A percentile compares a stretch with the other conserved stretches of the same genome.
Conservation (phyloP, 2,888 invertebrate species). For the Marasmarcha lunaedactyla region DNA sequence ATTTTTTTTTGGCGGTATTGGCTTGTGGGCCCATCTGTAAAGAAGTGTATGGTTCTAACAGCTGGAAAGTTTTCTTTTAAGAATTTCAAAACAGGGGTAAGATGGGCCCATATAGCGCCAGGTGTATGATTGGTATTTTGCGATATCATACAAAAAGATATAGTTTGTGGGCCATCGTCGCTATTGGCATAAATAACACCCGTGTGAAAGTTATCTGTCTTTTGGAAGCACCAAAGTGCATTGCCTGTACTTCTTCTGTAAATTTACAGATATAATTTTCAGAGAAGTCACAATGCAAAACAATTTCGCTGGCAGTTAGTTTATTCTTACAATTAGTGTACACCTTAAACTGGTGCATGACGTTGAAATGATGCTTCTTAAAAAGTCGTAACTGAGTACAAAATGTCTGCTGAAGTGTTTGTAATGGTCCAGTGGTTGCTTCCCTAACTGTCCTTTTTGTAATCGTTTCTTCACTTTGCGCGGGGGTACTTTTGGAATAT, state of each 20-base stretch:
- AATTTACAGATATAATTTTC: background rate
- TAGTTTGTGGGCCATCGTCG: background rate
- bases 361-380: constrained; percentile 5
- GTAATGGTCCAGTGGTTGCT: constrained; percentile 3
- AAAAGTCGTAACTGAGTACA: constrained; percentile 1
- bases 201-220: background rate
- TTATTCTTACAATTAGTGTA: constrained; percentile 1
- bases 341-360: constrained; percentile 1
- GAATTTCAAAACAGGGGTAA: constrained; percentile 10
- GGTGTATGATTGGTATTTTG: constrained; percentile 15
- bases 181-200: background rate
- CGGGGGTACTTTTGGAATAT: constrained; percentile 1
- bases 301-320: background rate
- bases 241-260: background rate
- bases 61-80: constrained; percentile 8
- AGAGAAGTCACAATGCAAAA: constrained; percentile 1
- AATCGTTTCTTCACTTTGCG: constrained; percentile 2
- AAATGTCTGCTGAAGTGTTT: constrained; percentile 4
- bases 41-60: constrained; percentile 9
- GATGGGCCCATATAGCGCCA: constrained; percentile 14
- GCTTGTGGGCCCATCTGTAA: too few species aligned
- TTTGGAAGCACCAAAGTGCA: background rate
- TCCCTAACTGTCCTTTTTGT: constrained; percentile 1
- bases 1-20: constrained; percentile 18
- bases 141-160: constrained; percentile 11